A percentile compares a stretch with the other conserved stretches of the same genome.
Evolutionary conservation across 2,113 vertebrate genomes (phyloP).

Genomic region (Chinchilla lanigera): DNA sequence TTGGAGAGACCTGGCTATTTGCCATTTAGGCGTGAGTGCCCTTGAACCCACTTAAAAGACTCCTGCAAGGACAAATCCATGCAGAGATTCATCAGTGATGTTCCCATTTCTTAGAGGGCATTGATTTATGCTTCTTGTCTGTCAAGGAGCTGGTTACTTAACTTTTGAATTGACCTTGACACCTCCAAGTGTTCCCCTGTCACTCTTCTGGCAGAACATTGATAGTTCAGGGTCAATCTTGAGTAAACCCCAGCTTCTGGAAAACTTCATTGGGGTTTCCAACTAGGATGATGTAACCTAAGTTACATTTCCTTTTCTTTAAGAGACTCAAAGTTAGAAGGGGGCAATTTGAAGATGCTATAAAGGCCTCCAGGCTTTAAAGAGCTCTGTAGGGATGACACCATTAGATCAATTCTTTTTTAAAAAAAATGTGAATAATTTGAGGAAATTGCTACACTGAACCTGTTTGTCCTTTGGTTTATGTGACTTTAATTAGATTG

Average conservation of each 20-base stretch:
- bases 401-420: constrained; percentile 13
- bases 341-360: constrained; percentile 51
- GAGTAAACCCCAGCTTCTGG: neutral
- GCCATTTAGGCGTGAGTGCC: neutral
- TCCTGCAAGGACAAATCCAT: neutral
- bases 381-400: neutral
- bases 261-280: constrained; percentile 1
- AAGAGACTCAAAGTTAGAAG: constrained; percentile 42
- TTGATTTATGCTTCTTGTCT: neutral
- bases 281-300: neutral
- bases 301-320: constrained; percentile 31
- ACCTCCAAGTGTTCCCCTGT: neutral
- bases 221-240: neutral
- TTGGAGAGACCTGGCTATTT: neutral
- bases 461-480: constrained; percentile 11
- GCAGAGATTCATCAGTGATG: neutral
- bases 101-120: neutral
- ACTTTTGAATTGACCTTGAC: constrained; percentile 32
- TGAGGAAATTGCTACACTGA: constrained; percentile 30
- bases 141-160: neutral
- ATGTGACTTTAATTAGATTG: constrained; percentile 64
- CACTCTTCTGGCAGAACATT: neutral
- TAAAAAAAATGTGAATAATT: constrained; percentile 37
- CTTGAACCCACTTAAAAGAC: neutral
- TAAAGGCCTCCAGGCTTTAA: constrained; percentile 51